Base-by-base conservation (phyloP, 2,113 vertebrate genomes). In the Eolophus roseicapilla region DNA sequence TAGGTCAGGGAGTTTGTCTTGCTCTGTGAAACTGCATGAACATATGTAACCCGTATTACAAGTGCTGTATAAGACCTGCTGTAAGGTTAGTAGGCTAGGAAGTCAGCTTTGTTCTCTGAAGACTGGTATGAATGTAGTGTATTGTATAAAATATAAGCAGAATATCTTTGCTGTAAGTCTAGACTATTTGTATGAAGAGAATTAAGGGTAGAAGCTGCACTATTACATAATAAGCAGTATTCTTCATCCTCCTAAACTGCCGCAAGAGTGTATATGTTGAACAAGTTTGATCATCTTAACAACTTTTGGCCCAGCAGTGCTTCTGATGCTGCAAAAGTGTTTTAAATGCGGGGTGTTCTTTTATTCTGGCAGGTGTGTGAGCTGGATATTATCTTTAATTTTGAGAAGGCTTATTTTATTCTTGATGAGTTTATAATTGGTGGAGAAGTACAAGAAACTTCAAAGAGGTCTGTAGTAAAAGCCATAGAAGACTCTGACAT, bases 401-500 rank as follows among this genome's bases (percentile, higher is more conserved):
- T 99, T 96, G 99, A 99, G 96, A 99, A 99, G 97, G 99, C 99
- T 14, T 99, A 99, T 95, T 99, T 98, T 97, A 99, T 99, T 95
- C 98, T 99, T 89, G 99, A 99, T 44, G 99, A 99, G 76, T 99
- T 99, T 97, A 98, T 99, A 84, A 98, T 99, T 85, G 98, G 98
- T 52, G 99, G 99, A 95, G 99, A 99, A 95, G 79, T 99, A 90
- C 98, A 98, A 89, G 99, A 99, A 96, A 99, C 99, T 9, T 99
- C 99, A 28, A 99, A 99, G 96, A 95, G 96, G 77, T 96, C 93
- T 28, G 98, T 98, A 53, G 98, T 98, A 39, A 98, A 97, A 86
- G 98, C 98, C 57, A 98, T 99, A 46, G 99, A 99, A 96, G 99
- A 99, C 18, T 98, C 98, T 5, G 99, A 99, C 96, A 98, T 98